These are phyloP conservation scores for Sminthurinus signatus DNA, from an alignment of 1,140 invertebrate genomes.

Conservation along the genomic window DNA sequence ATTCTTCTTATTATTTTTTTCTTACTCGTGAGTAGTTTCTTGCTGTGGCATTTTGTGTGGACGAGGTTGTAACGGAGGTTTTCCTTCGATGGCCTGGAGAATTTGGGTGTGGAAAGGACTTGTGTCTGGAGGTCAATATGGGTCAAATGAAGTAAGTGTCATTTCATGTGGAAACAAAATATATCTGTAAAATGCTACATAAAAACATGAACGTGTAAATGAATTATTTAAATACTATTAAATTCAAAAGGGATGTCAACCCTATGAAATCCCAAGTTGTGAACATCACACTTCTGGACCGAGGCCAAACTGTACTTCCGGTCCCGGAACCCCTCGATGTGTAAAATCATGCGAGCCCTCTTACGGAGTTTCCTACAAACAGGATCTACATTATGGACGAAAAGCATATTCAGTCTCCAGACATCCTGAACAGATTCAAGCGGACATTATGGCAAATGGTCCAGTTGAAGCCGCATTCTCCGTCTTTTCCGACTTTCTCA, in stretches of 20 bases:
- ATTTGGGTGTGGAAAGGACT: conserved; percentile 72
- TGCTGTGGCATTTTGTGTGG: conserved; percentile 56
- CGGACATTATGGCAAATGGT: conserved; percentile 81
- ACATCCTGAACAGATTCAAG: conserved; percentile 64
- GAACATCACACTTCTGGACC: conserved; percentile 81
- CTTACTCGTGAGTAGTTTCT: too few species aligned
- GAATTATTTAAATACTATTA: too few species aligned
- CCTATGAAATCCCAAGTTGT: conserved; percentile 76
- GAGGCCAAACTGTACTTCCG: conserved; percentile 57
- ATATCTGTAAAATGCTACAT: too few species aligned
- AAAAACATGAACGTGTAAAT: too few species aligned
- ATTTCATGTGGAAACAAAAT: background rate
- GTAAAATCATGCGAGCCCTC: conserved; percentile 55
- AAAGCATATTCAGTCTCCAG: conserved; percentile 63
- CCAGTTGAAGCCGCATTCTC: conserved; percentile 86
- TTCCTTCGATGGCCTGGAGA: conserved; percentile 68
- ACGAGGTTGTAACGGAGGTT: conserved; percentile 70
- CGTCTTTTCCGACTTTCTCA: conserved; percentile 78
- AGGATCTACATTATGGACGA: conserved; percentile 70
- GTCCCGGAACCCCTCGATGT: conserved; percentile 66
- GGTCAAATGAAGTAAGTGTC: conserved; percentile 55
- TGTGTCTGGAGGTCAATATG: conserved; percentile 77
- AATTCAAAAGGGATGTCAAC: conserved; percentile 70
- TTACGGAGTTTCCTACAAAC: conserved; percentile 65
- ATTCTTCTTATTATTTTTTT: too few species aligned